A percentile compares a stretch with the other conserved stretches of the same genome.
These are phyloP conservation scores for Rhagonycha lutea DNA, from an alignment of 2,888 invertebrate species.

Conservation along the genomic window DNA sequence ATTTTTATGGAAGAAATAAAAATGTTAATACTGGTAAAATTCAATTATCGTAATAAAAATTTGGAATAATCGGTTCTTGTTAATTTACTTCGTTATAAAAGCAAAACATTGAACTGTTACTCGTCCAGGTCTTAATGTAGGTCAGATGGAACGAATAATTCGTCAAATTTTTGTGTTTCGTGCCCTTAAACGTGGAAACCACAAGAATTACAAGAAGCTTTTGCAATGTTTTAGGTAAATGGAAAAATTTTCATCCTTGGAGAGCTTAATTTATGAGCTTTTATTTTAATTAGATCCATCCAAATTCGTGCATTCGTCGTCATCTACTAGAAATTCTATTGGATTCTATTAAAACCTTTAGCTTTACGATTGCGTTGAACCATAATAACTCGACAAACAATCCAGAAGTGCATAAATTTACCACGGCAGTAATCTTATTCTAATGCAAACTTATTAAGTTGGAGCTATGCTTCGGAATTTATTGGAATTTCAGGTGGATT, in stretches of 20 bases:
- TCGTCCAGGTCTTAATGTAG: too few species aligned
- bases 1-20: background rate
- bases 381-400: constrained; percentile 4
- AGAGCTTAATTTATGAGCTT: background rate
- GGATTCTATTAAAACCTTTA: background rate
- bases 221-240: background rate
- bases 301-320: background rate
- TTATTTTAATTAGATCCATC: background rate
- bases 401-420: constrained; percentile 11
- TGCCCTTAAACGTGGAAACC: background rate
- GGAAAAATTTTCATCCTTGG: background rate
- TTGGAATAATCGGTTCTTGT: background rate
- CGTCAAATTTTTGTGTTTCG: too few species aligned
- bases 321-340: background rate
- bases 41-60: background rate
- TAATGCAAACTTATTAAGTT: constrained; percentile 19
- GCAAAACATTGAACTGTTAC: too few species aligned
- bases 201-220: background rate
- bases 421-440: constrained; percentile 12
- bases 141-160: too few species aligned
- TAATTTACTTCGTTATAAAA: background rate
- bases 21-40: background rate
- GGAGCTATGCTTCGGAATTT: background rate
- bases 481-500: background rate
- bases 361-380: background rate